Evolutionary conservation across 1,140 invertebrate genomes (phyloP), one percentile per base, ranked within the genome.

Genomic region (Metaphire vulgaris): DNA sequence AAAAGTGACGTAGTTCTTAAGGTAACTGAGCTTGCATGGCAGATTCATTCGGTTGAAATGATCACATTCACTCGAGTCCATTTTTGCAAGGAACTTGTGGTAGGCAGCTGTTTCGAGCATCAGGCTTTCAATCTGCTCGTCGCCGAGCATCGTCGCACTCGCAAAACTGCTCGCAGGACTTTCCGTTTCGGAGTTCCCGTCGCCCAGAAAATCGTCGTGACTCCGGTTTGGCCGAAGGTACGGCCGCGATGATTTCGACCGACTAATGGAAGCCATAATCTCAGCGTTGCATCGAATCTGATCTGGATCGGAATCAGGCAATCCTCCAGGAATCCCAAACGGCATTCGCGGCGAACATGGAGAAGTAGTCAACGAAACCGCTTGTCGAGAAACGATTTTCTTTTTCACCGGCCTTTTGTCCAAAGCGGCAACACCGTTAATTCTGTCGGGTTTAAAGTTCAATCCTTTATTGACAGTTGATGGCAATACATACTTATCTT

Each of bases 41-140:
- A 85, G 76, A 72, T 79, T 83, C 74, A 81, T 79, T n/a, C 80
- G 77, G 16, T 78, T 77, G 79, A 80, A 84, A 33, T 78, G 66
- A 31, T 80, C 65, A 68, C 77, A 29, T 33, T 80, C 32, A 29
- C 75, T 33, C 1, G 72, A 32, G 16, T 76, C 75, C 32, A 71
- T 34, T 33, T 70, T 33, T 32, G 75, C 21, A 2, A 76, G 75
- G 29, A 76, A 76, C 21, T 70, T 15, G 74, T 70, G 67, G n/a
- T 82, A 78, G 15, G 82, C 80, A 16, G 79, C 76, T 74, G 84
- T 90, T 83, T 93, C 92, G 84, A 92, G 86, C 90, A 92, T 93
- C 28, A 93, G 85, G 6, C 90, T 91, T 30, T 90, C 90, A 79
- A 94, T 92, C 81, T 93, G 91, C 79, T 93, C 92, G 83, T 94